Conservation (phyloP, 1,140 invertebrate species). For the Acromyrmex charruanus region DNA sequence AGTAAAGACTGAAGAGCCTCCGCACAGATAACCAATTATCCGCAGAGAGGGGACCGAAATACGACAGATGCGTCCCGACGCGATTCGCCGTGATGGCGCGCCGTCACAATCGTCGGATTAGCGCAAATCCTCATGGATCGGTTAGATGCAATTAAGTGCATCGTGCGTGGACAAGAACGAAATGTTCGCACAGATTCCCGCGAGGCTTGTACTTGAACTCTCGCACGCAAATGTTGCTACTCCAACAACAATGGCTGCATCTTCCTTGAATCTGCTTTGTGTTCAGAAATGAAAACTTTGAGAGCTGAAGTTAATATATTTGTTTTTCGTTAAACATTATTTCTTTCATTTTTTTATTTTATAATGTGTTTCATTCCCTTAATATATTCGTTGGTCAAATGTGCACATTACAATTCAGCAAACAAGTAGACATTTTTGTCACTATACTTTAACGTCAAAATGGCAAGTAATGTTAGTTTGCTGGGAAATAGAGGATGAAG, state of each 20-base stretch:
- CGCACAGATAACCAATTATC: constrained; percentile 87
- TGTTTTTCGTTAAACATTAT: not conserved
- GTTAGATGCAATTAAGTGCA: constrained; percentile 76
- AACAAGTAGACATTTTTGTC: no score
- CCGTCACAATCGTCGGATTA: constrained; percentile 83
- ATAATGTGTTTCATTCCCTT: not conserved
- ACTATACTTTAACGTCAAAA: no score
- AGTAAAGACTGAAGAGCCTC: constrained; percentile 85
- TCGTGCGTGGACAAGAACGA: constrained; percentile 67
- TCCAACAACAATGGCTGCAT: constrained; percentile 31
- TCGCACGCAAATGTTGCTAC: constrained; percentile 53
- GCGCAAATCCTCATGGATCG: constrained; percentile 73
- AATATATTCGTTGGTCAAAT: not conserved
- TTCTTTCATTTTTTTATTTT: not conserved
- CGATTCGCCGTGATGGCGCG: constrained; percentile 77
- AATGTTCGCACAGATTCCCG: constrained; percentile 61
- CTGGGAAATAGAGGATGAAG: no score
- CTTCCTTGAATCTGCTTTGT: not conserved
- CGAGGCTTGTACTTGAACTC: constrained; percentile 40
- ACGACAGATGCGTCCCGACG: constrained; percentile 85
- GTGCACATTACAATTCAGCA: not conserved
- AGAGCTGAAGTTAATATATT: not conserved
- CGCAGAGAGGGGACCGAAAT: constrained; percentile 68
- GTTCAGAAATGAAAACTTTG: not conserved
- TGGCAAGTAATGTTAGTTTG: no score